Conservation (phyloP, 2,113 vertebrate genomes). For the Rousettus leschenaultii region DNA sequence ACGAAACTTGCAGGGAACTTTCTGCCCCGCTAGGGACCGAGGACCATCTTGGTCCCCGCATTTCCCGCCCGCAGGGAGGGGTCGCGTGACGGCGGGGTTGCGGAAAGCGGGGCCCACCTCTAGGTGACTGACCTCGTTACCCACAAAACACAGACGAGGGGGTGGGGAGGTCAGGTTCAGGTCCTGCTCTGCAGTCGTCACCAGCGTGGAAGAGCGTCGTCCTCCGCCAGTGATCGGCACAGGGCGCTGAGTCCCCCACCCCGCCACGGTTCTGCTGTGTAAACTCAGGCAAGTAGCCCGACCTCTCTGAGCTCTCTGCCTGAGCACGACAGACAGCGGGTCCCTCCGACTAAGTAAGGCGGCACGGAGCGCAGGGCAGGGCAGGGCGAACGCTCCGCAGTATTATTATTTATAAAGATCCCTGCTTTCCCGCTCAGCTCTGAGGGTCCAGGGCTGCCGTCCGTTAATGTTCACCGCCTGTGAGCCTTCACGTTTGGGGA, state of each 20-base stretch:
- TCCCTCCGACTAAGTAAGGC: fast-evolving
- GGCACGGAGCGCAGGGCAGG: background rate
- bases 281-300: background rate
- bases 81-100: fast-evolving
- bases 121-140: fast-evolving
- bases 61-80: background rate
- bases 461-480: fast-evolving
- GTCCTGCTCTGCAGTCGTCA: background rate
- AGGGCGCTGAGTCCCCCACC: fast-evolving
- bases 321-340: background rate
- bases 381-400: fast-evolving
- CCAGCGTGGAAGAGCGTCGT: background rate
- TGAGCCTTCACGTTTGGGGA: fast-evolving
- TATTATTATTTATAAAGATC: background rate
- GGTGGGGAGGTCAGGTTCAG: background rate
- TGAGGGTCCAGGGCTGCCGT: background rate
- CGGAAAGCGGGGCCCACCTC: fast-evolving
- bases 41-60: no score
- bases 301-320: background rate
- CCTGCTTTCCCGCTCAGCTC: background rate
- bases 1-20: background rate
- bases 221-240: fast-evolving
- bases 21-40: fast-evolving
- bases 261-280: background rate
- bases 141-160: background rate